Conservation (phyloP, 2,797 vertebrate species). For the Sylvilagus floridanus region DNA sequence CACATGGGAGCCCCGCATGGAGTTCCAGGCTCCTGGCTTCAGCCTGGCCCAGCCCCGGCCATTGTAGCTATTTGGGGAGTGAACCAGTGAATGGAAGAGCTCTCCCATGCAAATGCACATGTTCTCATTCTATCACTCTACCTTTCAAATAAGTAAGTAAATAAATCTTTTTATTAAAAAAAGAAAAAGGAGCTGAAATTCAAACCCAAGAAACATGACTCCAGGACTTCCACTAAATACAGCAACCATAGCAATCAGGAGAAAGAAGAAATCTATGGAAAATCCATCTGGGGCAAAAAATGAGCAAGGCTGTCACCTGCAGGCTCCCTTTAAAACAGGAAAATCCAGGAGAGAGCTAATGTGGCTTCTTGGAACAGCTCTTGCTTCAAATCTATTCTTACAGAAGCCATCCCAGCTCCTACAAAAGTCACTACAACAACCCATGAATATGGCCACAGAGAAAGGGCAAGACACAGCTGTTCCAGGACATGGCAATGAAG, state of each 20-base stretch:
- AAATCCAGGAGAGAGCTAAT: not conserved
- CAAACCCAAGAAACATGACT: not conserved
- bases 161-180: too few species aligned
- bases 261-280: not conserved
- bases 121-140: too few species aligned
- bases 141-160: too few species aligned
- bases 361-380: not conserved
- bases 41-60: too few species aligned
- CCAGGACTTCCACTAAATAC: not conserved
- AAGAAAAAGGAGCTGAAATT: constrained; percentile 10
- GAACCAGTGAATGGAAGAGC: too few species aligned
- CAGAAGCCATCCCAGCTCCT: not conserved
- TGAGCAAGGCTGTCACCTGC: not conserved
- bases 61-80: too few species aligned
- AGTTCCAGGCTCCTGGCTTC: too few species aligned
- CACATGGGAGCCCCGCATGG: too few species aligned
- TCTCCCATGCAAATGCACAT: too few species aligned
- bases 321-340: not conserved
- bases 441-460: not conserved
- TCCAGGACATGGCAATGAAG: not conserved
- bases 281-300: not conserved
- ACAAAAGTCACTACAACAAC: not conserved
- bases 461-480: not conserved
- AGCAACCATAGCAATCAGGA: not conserved
- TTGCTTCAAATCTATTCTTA: constrained; percentile 3